Evolutionary conservation across 1,140 invertebrate genomes (phyloP), one percentile per base, ranked within the genome.

Genomic region (Temnothorax nylanderi): DNA sequence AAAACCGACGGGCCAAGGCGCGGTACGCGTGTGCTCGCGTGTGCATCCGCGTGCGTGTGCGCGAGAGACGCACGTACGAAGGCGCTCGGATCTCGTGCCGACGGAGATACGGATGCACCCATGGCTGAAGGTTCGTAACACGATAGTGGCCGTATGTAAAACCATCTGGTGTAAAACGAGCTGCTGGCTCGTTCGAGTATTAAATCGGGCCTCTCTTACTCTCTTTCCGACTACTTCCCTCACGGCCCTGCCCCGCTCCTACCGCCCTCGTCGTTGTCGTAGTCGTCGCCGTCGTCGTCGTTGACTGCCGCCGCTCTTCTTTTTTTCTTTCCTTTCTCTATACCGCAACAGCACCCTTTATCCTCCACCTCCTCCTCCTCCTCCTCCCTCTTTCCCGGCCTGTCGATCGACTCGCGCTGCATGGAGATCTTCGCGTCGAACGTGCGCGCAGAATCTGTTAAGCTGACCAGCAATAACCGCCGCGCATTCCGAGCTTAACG

Each of bases 81-180:
- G 56, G 49, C 62, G 56, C 65, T 37, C 64, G 26, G 78, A 82
- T 82, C 77, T 80, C 67, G 80, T 47, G 69, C 80, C 75, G 84
- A n/a, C 49, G 76, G 16, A 89, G 72, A 81, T 77, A 58, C 60
- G 69, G 56, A 86, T 77, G 64, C 85, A 88, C 56, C 85, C 85
- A 78, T 77, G 82, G 54, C 85, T 44, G 77, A 87, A 89, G 90
- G 90, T 75, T 88, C 87, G 94, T 95, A 95, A 95, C 93, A 93
- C 93, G 95, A 95, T 95, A 95, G 93, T 91, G 87, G 82, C 85
- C 89, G 91, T 93, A 94, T 94, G 94, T 93, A 94, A 94, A 94
- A 93, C 88, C 94, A 95, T 95, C 94, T 95, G 95, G 93, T 94
- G 94, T 95, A 95, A 95, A 95, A 94, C 93, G 94, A 95, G 94